Conservation (phyloP, 2,888 invertebrate genomes). For the Tetragnatha montana region DNA sequence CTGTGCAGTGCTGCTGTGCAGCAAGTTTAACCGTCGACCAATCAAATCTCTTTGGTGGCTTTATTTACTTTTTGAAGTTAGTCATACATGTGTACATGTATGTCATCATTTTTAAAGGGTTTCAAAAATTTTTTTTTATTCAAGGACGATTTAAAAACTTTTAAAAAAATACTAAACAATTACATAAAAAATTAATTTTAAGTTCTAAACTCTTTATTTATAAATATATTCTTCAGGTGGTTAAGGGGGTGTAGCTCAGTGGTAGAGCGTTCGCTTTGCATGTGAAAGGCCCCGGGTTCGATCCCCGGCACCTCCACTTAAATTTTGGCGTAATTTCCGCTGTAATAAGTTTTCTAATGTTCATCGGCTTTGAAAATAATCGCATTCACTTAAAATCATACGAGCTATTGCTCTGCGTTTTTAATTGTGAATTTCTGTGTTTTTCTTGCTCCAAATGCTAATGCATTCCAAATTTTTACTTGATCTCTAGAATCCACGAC, state of each 20-base stretch:
- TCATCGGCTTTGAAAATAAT: neutral
- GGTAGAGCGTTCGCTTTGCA: slow-evolving; percentile 82
- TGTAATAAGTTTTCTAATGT: too few relatives aligned
- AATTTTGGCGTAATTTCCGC: neutral
- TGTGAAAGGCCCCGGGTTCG: slow-evolving; percentile 83
- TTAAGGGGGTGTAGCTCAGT: slow-evolving; percentile 79
- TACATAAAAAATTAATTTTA: neutral
- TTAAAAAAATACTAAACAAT: neutral
- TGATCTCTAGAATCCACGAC: neutral
- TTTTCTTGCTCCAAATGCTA: neutral
- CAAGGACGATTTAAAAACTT: neutral
- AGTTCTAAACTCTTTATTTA: neutral
- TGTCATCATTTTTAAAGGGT: too few relatives aligned
- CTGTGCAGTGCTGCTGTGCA: neutral
- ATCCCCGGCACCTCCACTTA: slow-evolving; percentile 81
- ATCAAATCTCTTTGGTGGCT: neutral
- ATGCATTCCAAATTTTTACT: neutral
- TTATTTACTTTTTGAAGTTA: neutral
- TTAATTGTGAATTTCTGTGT: too few relatives aligned
- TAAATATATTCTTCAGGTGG: neutral
- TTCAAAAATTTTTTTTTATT: neutral
- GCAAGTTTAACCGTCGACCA: neutral
- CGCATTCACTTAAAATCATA: too few relatives aligned
- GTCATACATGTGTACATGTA: neutral
- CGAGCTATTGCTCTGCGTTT: too few relatives aligned